Conservation (phyloP, 2,797 vertebrate species). For the Megalops cyprinoides region DNA sequence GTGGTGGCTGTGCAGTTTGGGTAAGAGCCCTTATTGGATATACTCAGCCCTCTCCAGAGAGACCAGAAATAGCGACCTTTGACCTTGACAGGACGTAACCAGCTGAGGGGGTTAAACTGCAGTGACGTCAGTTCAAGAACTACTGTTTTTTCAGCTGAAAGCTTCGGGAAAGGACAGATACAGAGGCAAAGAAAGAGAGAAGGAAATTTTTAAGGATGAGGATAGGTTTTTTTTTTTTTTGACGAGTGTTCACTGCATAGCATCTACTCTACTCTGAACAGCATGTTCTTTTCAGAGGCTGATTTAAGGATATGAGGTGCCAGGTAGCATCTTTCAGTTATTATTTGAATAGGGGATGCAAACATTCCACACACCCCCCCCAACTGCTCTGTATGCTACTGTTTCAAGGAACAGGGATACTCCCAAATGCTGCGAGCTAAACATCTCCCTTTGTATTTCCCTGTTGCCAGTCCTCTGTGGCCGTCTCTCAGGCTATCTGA, state of each 20-base stretch:
- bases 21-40: constrained; percentile 44
- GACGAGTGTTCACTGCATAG: constrained; percentile 42
- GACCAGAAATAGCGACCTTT: constrained; percentile 47
- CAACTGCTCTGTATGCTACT: neutral
- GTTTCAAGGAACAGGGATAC: neutral
- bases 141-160: constrained; percentile 53
- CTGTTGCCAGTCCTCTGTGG: neutral
- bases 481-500: neutral
- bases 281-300: neutral
- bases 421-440: neutral
- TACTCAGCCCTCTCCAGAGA: constrained; percentile 47
- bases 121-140: constrained; percentile 47
- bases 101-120: constrained; percentile 42
- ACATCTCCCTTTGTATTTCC: neutral
- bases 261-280: constrained; percentile 41
- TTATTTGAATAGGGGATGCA: neutral
- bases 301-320: neutral
- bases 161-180: neutral
- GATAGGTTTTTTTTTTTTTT: constrained; percentile 61
- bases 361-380: neutral
- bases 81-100: constrained; percentile 45
- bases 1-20: constrained; percentile 34
- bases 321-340: constrained; percentile 21
- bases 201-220: constrained; percentile 47
- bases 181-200: constrained; percentile 30